Base-by-base conservation (phyloP, 2,113 vertebrate genomes). In the Menidia beryllina region DNA sequence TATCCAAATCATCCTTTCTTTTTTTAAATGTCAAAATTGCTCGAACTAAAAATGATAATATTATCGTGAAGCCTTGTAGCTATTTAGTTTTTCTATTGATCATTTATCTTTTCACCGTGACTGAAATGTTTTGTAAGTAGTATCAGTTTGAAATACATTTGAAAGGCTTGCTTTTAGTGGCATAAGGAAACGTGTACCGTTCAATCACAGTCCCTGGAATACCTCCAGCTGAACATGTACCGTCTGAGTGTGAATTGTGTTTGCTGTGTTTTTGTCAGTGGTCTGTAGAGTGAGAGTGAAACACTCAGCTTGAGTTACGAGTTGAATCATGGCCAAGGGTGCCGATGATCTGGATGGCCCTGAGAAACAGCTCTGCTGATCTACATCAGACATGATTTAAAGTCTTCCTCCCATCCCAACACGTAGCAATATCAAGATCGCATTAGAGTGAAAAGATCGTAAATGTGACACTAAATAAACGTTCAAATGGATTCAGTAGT, bases 221-320 rank as follows among this genome's bases (percentile, higher is more conserved):
- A 39, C 11, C 43, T 69, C 15, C 17, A 58, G 14, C 19, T 15
- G 11, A 23, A 13, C 20, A 26, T 55, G 53, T 36, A 48, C 23
- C 21, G 20, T 9, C 7, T 61, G 0, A 34, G 23, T 2, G 36
- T 36, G 38, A 52, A 61, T 39, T 17, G 21, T 41, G 15, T 21
- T 0, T 17, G 2, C 2, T 45, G 0, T n/a, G n/a, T 43, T n/a
- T 36, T 39, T 54, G 30, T 56, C 57, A 63, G 26, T 21, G 34
- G n/a, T 72, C 23, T 10, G 9, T 9, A 57, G 41, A 19, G 27
- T 12, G n/a, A 48, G 38, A 14, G 23, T 41, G 23, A 56, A 70
- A 60, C 24, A 36, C 7, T 58, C 13, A n/a, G 24, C 20, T 11
- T 43, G 30, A 66, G 36, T 70, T 57, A 55, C 62, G 30, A 79